These are phyloP conservation scores for Pongo abelii DNA, from an alignment of 2,113 vertebrate genomes.

Conservation along the genomic window DNA sequence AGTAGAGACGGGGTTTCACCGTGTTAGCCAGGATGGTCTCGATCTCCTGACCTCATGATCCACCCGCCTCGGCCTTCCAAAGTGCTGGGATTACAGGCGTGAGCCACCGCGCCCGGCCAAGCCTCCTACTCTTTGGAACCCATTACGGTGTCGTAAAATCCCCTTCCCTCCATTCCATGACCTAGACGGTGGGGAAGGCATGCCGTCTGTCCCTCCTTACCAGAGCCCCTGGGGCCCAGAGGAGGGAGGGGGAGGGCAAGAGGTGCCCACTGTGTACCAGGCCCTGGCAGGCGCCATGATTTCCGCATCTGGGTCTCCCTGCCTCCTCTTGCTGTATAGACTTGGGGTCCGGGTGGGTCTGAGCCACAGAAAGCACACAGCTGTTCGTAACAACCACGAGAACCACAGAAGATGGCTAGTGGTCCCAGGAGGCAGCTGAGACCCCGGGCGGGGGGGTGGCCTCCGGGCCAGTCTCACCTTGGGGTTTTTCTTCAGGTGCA, in stretches of 20 bases:
- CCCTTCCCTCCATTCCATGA: not conserved
- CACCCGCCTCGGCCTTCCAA: no score
- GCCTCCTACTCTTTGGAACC: not conserved
- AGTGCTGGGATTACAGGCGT: no score
- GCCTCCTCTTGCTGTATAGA: not conserved
- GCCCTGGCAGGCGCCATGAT: not conserved
- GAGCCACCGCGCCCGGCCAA: no score
- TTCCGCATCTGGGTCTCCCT: not conserved
- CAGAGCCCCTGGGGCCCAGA: not conserved
- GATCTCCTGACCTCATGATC: no score
- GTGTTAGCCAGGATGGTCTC: no score
- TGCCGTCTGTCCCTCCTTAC: not conserved
- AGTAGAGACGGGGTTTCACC: no score
- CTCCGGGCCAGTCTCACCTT: conserved; percentile 73
- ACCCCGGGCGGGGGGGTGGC: not conserved
- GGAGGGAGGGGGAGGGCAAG: not conserved
- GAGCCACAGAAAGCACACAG: not conserved
- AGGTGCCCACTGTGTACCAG: not conserved
- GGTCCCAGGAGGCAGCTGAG: not conserved
- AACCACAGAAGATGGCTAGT: not conserved
- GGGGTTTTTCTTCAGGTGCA: conserved; percentile 81
- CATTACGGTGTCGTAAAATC: not conserved
- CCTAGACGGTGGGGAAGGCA: not conserved
- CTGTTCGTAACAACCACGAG: not conserved
- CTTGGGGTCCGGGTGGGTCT: not conserved